These are phyloP conservation scores for Molossus alvarezi DNA, from an alignment of 2,797 vertebrate species.

Conservation along the genomic window DNA sequence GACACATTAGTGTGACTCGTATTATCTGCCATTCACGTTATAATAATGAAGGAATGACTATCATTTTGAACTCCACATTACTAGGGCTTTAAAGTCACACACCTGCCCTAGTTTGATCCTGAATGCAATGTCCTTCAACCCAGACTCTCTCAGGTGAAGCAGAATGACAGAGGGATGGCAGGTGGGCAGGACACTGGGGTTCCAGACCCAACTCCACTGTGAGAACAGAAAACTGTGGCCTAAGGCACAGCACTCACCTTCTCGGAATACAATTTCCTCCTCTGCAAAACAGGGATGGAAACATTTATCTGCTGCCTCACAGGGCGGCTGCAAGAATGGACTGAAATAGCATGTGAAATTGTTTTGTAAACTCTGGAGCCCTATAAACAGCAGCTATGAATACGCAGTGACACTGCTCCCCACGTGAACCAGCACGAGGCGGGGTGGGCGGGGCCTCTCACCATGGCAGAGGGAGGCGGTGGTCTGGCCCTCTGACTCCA, in stretches of 20 bases:
- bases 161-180: background rate
- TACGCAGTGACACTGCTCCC: background rate
- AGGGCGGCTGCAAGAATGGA: background rate
- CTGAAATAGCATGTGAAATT: background rate
- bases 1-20: background rate
- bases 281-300: background rate
- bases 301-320: background rate
- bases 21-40: slow-evolving; percentile 6
- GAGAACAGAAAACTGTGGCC: background rate
- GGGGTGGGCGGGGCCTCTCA: background rate
- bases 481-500: background rate
- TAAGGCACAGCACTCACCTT: background rate
- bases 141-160: background rate
- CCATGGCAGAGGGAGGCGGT: background rate
- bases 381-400: background rate
- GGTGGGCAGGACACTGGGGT: background rate
- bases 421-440: background rate
- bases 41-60: slow-evolving; percentile 8
- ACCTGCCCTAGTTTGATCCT: background rate
- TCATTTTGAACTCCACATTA: slow-evolving; percentile 12
- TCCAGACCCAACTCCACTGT: background rate
- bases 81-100: background rate
- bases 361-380: background rate
- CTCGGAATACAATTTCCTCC: background rate
- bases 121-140: background rate